These are phyloP conservation scores for Zophobas atratus DNA, from an alignment of 1,140 invertebrate species.

Conservation along the genomic window DNA sequence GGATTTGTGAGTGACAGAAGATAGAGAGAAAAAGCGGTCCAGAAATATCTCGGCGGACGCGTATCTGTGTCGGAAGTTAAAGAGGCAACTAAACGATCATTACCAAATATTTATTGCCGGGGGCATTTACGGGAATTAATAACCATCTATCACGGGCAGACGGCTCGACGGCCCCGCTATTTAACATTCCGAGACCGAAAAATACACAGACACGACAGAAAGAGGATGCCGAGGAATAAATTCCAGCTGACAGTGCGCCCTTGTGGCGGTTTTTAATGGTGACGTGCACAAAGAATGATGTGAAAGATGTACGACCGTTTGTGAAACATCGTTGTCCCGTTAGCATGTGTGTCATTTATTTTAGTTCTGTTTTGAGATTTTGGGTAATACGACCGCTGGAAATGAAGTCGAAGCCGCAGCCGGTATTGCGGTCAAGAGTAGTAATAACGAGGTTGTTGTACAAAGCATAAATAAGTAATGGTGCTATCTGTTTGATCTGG, in stretches of 20 bases:
- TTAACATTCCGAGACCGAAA: constrained; percentile 55
- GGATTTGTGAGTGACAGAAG: constrained; percentile 58
- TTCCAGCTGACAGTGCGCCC: not conserved
- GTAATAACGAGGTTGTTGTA: too few relatives aligned
- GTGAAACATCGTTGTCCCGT: too few relatives aligned
- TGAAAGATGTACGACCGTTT: too few relatives aligned
- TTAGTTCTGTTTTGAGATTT: too few relatives aligned
- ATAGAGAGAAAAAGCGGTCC: constrained; percentile 58
- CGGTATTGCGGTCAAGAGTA: too few relatives aligned
- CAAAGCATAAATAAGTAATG: too few relatives aligned
- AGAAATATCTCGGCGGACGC: constrained; percentile 63
- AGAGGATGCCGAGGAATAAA: constrained; percentile 25
- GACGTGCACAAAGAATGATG: too few relatives aligned
- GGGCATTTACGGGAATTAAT: constrained; percentile 64
- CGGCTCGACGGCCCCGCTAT: constrained; percentile 50
- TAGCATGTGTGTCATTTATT: too few relatives aligned
- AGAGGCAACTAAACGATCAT: constrained; percentile 66
- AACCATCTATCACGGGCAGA: constrained; percentile 64
- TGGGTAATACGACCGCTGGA: too few relatives aligned
- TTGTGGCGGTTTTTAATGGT: too few relatives aligned
- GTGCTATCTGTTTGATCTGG: too few relatives aligned
- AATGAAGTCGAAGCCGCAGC: too few relatives aligned
- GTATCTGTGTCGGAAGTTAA: constrained; percentile 65
- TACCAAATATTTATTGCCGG: constrained; percentile 66
- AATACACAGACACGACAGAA: constrained; percentile 39